A percentile compares a stretch with the other conserved stretches of the same genome.
These are phyloP conservation scores for Rhopalosiphum maidis DNA, from an alignment of 1,140 invertebrate species.

Conservation along the genomic window DNA sequence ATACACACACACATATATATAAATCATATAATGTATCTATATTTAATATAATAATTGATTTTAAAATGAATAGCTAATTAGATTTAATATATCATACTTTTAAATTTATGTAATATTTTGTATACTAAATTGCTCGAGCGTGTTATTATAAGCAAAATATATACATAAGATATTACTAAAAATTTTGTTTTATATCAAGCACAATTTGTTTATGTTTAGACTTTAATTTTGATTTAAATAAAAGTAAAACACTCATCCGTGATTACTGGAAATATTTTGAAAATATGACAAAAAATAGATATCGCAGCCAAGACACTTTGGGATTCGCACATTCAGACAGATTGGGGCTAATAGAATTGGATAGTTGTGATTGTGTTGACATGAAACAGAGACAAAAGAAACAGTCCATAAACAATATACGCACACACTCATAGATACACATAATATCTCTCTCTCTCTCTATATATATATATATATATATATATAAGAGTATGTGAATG, in stretches of 20 bases:
- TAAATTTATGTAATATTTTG: no score
- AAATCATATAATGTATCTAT: no score
- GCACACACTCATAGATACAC: neutral
- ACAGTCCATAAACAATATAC: neutral
- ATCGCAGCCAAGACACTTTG: neutral
- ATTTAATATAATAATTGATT: no score
- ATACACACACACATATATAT: neutral
- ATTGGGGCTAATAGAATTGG: neutral
- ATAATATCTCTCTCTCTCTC: neutral
- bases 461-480: neutral
- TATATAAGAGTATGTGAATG: neutral
- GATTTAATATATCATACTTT: no score
- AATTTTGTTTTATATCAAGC: neutral
- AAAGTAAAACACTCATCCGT: neutral
- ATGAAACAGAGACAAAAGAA: neutral
- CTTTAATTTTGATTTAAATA: neutral
- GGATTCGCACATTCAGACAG: neutral
- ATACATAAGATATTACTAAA: neutral
- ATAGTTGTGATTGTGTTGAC: neutral
- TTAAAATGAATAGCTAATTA: no score
- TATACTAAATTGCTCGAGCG: neutral
- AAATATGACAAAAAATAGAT: neutral
- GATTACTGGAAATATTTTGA: neutral
- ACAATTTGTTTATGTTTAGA: neutral
- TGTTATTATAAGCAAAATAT: neutral